Percentiles rank a stretch among this genome's conserved stretches.
Conservation (phyloP, 1,140 invertebrate species). For the Cherax quadricarinatus region DNA sequence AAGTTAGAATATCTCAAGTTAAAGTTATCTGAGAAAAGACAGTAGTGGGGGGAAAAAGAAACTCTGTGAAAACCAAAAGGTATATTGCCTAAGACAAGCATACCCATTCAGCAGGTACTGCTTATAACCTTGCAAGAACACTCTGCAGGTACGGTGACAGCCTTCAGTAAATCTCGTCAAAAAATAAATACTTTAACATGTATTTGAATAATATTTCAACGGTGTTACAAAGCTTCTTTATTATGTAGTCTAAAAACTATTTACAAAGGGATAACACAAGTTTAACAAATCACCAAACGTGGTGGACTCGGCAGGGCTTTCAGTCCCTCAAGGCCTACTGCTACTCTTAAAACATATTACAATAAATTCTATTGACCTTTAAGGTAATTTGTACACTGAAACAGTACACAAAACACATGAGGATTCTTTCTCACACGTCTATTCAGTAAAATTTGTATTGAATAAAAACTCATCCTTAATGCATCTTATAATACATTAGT, state of each 20-base stretch:
- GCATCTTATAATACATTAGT: constrained; percentile 51
- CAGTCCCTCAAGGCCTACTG: constrained; percentile 2
- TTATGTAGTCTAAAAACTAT: constrained; percentile 68
- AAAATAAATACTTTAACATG: not conserved
- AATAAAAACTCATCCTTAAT: constrained; percentile 52
- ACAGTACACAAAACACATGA: constrained; percentile 54
- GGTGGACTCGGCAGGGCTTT: not conserved
- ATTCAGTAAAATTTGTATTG: constrained; percentile 43
- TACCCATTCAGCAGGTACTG: too few species aligned
- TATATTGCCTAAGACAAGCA: too few species aligned
- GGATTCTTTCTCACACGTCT: constrained; percentile 52
- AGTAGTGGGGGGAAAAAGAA: too few species aligned
- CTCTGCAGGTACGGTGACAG: too few species aligned
- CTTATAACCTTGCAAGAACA: too few species aligned
- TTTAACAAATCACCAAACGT: constrained; percentile 41
- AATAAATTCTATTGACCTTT: constrained; percentile 37
- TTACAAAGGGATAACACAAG: constrained; percentile 62
- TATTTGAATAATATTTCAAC: not conserved
- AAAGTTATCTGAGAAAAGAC: too few species aligned
- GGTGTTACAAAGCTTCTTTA: constrained; percentile 57
- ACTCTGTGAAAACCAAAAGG: too few species aligned
- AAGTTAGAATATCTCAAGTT: too few species aligned
- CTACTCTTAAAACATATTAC: constrained; percentile 3
- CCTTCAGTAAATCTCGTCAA: too few species aligned
- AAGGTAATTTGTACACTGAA: constrained; percentile 60